phyloP scores from a whole-genome alignment of 1,140 invertebrate genomes.

The Pseudomyrmex flavicornis region DNA sequence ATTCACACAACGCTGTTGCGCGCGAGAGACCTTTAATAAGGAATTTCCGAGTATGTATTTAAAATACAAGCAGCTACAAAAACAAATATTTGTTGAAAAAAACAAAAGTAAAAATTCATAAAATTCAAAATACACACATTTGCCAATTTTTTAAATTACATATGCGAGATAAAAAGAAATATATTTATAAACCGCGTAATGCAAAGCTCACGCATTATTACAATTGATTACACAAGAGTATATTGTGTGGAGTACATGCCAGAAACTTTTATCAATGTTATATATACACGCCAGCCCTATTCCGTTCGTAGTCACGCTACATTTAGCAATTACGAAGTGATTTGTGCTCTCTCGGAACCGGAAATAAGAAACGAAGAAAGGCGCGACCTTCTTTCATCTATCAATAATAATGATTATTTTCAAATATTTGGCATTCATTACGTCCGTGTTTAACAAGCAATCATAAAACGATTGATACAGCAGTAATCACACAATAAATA shows the following conservation, averaged over 20 bases:
- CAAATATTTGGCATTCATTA: constrained; percentile 54
- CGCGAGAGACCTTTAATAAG: constrained; percentile 20
- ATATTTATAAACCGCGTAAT: constrained; percentile 7
- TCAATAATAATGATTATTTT: constrained; percentile 68
- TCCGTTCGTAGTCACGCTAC: constrained; percentile 71
- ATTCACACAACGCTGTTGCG: constrained; percentile 35
- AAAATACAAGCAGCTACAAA: no score
- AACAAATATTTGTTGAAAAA: constrained; percentile 8
- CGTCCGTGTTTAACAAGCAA: background rate
- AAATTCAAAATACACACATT: no score
- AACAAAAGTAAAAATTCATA: background rate
- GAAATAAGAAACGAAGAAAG: constrained; percentile 77
- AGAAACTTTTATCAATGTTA: constrained; percentile 74
- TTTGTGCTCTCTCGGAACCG: constrained; percentile 73
- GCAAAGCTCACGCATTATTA: background rate
- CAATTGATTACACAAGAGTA: constrained; percentile 52
- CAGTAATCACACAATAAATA: background rate
- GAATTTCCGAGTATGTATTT: background rate
- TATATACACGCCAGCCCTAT: constrained; percentile 58
- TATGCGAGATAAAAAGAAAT: no score
- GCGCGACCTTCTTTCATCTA: constrained; percentile 67
- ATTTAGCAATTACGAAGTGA: constrained; percentile 78
- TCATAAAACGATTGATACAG: background rate
- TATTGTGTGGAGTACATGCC: constrained; percentile 14
- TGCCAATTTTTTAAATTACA: no score